Evolutionary conservation across 2,113 vertebrate genomes (phyloP).

Genomic region (Eulacestoma nigropectus): DNA sequence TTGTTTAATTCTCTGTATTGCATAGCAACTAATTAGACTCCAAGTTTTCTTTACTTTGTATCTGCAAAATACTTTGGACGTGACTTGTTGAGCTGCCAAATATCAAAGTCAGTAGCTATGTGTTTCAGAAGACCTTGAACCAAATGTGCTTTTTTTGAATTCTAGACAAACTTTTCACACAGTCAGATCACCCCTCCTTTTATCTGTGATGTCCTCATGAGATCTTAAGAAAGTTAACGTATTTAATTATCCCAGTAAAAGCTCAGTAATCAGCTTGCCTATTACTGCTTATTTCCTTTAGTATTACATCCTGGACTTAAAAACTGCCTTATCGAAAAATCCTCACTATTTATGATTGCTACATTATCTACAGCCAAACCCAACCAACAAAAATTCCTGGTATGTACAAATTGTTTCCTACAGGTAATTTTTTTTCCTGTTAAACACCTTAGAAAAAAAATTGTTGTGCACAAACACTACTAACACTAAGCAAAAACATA

Average conservation of each 20-base stretch:
- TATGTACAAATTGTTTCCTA: background rate
- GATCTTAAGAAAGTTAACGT: background rate
- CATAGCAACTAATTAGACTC: background rate
- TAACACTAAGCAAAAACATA: background rate
- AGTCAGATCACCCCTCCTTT: background rate
- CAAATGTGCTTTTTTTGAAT: background rate
- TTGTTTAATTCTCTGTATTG: background rate
- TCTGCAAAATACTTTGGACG: background rate
- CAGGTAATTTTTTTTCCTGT: background rate
- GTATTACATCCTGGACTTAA: background rate
- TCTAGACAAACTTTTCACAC: background rate
- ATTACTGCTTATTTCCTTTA: background rate
- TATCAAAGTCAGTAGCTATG: background rate
- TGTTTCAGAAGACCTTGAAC: slow-evolving; percentile 4
- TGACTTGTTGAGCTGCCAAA: background rate
- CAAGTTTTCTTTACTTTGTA: background rate
- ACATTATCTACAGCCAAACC: background rate
- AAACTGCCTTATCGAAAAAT: background rate
- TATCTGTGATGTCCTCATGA: background rate
- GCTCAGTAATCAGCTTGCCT: background rate
- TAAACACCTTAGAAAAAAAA: background rate
- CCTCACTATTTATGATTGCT: background rate
- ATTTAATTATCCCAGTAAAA: slow-evolving; percentile 8
- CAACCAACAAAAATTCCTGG: background rate
- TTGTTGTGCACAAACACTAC: background rate